phyloP scores from a whole-genome alignment of 1,140 invertebrate species.

The Sinonovacula constricta region DNA sequence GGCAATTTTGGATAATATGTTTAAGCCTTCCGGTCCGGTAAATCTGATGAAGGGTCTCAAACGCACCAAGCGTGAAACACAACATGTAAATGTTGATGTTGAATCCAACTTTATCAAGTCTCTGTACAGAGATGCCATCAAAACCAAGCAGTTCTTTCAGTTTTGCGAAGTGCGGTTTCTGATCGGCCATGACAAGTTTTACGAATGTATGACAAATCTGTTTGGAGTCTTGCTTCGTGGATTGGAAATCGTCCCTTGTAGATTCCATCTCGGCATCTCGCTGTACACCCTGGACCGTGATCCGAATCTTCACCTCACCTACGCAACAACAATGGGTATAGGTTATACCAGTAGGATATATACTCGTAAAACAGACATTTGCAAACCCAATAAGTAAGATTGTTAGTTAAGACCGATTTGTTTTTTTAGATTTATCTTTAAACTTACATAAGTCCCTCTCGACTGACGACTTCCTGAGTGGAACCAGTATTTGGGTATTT shows the following conservation, averaged over 20 bases:
- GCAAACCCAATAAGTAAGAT: too few relatives aligned
- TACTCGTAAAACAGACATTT: too few relatives aligned
- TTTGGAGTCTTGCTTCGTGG: slow-evolving; percentile 45
- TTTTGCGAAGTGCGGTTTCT: slow-evolving; percentile 13
- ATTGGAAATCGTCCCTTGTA: slow-evolving; percentile 29
- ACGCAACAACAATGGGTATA: too few relatives aligned
- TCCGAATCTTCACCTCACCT: slow-evolving; percentile 44
- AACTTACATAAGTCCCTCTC: too few relatives aligned
- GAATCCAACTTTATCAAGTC: slow-evolving; percentile 28
- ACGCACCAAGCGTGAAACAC: slow-evolving; percentile 32
- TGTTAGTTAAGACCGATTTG: too few relatives aligned
- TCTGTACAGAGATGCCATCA: slow-evolving; percentile 32
- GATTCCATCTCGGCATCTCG: slow-evolving; percentile 20
- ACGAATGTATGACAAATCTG: slow-evolving; percentile 25
- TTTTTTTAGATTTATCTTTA: too few relatives aligned
- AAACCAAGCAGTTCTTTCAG: slow-evolving; percentile 23
- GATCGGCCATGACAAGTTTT: slow-evolving; percentile 23
- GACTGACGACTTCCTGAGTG: too few relatives aligned
- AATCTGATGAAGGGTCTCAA: slow-evolving; percentile 39
- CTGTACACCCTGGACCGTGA: slow-evolving; percentile 37
- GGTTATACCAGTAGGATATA: too few relatives aligned
- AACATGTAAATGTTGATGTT: slow-evolving; percentile 32
- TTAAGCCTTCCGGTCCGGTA: slow-evolving; percentile 37
- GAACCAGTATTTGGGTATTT: too few relatives aligned
- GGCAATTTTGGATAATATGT: slow-evolving; percentile 17